Conservation (phyloP, 92 coral and sea anemone genomes). For the Parazoanthus atlanticus region DNA sequence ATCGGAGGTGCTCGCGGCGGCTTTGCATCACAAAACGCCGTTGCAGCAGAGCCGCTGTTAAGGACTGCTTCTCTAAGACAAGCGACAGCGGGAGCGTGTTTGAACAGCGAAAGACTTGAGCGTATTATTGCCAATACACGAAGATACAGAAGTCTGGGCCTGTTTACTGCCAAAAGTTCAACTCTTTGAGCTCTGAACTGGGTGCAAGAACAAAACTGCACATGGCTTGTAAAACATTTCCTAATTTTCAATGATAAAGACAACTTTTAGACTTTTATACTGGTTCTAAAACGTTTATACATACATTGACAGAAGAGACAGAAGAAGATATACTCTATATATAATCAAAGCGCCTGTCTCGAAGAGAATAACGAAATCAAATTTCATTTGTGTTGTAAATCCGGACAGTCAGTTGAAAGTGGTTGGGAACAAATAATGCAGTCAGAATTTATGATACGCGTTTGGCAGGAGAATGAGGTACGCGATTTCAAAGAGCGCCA, state of each 20-base stretch:
- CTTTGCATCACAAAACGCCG: constrained; percentile 16
- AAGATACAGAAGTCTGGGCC: constrained; percentile 91
- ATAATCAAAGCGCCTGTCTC: neutral
- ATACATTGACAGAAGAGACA: neutral
- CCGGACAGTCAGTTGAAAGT: neutral
- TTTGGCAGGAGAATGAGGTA: no score
- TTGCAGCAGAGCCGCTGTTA: constrained; percentile 74
- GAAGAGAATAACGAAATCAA: no score
- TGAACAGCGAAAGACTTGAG: constrained; percentile 82
- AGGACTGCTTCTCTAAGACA: constrained; percentile 56
- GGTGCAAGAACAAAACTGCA: neutral
- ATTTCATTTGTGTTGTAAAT: no score
- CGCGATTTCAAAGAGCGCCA: neutral
- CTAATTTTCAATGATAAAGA: neutral
- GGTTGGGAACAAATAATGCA: neutral
- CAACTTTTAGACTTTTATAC: no score
- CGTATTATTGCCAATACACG: constrained; percentile 88
- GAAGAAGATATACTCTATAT: neutral
- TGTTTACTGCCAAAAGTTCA: constrained; percentile 83
- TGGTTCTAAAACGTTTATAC: no score
- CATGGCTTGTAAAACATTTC: neutral
- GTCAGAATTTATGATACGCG: no score
- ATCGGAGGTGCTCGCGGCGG: constrained; percentile 51
- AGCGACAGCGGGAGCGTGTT: constrained; percentile 66
- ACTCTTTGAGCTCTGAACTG: constrained; percentile 49